These are phyloP conservation scores for Microcebus lehilahytsara DNA, from an alignment of 2,113 vertebrate species.

Conservation along the genomic window DNA sequence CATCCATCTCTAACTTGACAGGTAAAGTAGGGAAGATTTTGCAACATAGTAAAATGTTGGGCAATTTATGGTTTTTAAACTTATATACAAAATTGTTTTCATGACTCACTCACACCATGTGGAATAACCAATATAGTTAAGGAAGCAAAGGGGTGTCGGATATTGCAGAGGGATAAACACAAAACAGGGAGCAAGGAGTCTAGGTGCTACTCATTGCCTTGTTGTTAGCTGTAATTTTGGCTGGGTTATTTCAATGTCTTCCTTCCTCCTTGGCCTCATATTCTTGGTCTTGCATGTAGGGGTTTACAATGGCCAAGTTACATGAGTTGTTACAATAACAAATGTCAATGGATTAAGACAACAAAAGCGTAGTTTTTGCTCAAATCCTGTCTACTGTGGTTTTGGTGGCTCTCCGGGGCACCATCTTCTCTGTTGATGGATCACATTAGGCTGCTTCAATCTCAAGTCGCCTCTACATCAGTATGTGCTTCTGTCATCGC, in stretches of 20 bases:
- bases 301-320: background rate
- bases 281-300: background rate
- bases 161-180: background rate
- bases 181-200: too few species aligned
- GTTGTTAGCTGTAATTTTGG: background rate
- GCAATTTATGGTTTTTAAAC: conserved; percentile 3
- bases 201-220: rapidly evolving
- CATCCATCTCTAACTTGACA: conserved; percentile 22
- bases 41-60: background rate
- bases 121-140: background rate
- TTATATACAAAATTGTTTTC: background rate
- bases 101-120: rapidly evolving
- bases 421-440: background rate
- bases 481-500: background rate
- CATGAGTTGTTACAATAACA: background rate
- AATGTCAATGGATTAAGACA: background rate
- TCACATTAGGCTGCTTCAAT: background rate
- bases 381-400: background rate
- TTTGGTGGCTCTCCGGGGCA: background rate
- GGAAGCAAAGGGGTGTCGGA: background rate
- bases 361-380: background rate
- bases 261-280: background rate
- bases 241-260: background rate
- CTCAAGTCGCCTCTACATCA: rapidly evolving
- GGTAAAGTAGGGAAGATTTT: background rate